Evolutionary conservation across 2,888 invertebrate genomes (phyloP), one percentile per base, ranked within the genome.

Genomic region (Eupelmus urozonus): DNA sequence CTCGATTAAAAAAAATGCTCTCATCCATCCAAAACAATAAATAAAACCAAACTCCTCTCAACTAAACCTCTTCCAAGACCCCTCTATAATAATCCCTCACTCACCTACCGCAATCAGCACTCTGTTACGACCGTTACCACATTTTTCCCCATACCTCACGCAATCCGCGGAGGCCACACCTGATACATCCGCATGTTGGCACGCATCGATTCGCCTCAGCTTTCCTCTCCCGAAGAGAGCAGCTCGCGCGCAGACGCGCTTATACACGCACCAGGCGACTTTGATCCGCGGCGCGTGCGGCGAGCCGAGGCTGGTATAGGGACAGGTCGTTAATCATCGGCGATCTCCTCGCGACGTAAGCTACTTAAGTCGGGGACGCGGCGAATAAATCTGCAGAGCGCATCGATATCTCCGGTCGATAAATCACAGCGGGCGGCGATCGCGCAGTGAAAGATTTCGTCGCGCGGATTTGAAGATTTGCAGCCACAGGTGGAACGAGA

Each of bases 271-370:
- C 16, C 25, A 51, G 9, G n/a, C 55, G 55, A 67, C 67, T 62
- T 77, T 70, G 65, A 76, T 72, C 53, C 65, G 5, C 2, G 34
- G 34, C 60, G n/a, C n/a, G n/a, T n/a, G n/a, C n/a, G n/a, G n/a
- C n/a, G 40, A 65, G 59, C 59, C 53, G 53, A 49, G 40, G 62
- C 25, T n/a, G n/a, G n/a, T n/a, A n/a, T n/a, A n/a, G 53, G 63
- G 78, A 74, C 57, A 74, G 25, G 66, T 71, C 78, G 66, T 79
- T 74, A 74, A 79, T 79, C 78, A 79, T 79, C n/a, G 71, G 75
- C 74, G 70, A 71, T 79, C 74, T 65, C 71, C 27, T 11, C 72
- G 57, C 67, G 66, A 66, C 71, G 55, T 79, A 75, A 75, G 78
- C 78, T 79, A 66, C 78, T 79, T 79, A 79, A 79, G 74, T 75